Conservation (phyloP, 2,113 vertebrate species). For the Oreamnos americanus region DNA sequence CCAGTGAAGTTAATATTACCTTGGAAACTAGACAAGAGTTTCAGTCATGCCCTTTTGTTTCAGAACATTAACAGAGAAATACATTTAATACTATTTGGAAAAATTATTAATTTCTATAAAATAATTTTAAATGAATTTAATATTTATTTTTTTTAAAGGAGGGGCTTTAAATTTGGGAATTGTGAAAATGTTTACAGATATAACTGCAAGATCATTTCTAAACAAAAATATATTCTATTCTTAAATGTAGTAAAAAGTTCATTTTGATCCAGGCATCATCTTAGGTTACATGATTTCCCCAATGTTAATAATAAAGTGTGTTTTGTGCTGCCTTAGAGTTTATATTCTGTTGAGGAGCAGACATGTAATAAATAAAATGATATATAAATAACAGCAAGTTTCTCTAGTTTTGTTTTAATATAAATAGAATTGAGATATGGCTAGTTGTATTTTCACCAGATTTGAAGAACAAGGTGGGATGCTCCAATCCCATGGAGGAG, state of each 20-base stretch:
- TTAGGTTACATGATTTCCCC: not conserved
- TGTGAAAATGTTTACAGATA: not conserved
- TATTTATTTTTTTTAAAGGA: not conserved
- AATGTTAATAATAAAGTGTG: not conserved
- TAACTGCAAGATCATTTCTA: not conserved
- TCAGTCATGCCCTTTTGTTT: not conserved
- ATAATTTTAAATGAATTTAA: not conserved
- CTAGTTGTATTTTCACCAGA: not conserved
- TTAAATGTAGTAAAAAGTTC: not conserved
- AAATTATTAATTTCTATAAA: not conserved
- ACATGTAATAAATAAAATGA: not conserved
- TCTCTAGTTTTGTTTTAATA: not conserved
- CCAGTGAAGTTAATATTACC: not conserved
- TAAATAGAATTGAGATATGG: not conserved
- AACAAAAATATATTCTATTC: not conserved
- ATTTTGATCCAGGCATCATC: not conserved
- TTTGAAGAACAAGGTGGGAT: not conserved
- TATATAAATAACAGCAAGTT: not conserved
- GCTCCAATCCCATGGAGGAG: not conserved
- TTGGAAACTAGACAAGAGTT: not conserved
- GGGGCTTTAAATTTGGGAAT: not conserved
- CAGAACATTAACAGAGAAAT: not conserved
- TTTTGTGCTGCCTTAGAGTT: not conserved
- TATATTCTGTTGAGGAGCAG: not conserved
- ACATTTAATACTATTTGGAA: not conserved